Percentiles rank a stretch among this genome's conserved stretches.
Conservation (phyloP, 2,113 vertebrate genomes). For the Microcebus murinus region DNA sequence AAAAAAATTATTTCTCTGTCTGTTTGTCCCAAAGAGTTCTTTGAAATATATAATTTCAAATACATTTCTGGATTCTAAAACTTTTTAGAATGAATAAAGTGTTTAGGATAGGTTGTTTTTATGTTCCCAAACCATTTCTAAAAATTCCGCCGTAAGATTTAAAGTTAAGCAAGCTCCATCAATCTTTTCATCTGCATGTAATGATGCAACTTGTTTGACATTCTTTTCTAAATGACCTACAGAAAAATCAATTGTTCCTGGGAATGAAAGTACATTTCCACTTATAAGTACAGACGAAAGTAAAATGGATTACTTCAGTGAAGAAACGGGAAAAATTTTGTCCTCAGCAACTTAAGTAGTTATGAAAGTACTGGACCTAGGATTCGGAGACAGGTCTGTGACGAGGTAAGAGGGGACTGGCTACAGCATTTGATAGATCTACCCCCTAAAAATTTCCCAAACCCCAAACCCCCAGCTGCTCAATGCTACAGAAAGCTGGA, state of each 20-base stretch:
- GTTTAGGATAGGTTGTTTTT: slow-evolving; percentile 33
- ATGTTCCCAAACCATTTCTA: slow-evolving; percentile 27
- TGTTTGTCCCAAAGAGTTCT: slow-evolving; percentile 53
- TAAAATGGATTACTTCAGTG: slow-evolving; percentile 58
- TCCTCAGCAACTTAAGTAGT: background rate
- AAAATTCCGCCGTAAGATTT: slow-evolving; percentile 39
- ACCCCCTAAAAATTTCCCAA: no score
- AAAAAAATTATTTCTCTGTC: background rate
- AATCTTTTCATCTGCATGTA: background rate
- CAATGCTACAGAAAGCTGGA: background rate
- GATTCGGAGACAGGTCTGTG: background rate
- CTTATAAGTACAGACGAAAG: slow-evolving; percentile 43
- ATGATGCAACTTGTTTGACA: slow-evolving; percentile 67
- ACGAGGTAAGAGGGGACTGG: fast-evolving
- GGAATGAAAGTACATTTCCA: slow-evolving; percentile 61
- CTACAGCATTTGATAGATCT: background rate
- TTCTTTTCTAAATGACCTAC: slow-evolving; percentile 72
- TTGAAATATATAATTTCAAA: slow-evolving; percentile 58
- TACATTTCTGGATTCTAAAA: slow-evolving; percentile 46
- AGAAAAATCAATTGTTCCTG: slow-evolving; percentile 74
- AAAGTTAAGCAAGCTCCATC: slow-evolving; percentile 51
- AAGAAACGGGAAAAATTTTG: slow-evolving; percentile 28
- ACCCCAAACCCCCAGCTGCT: background rate
- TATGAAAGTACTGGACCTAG: background rate
- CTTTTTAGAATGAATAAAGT: slow-evolving; percentile 51